These are phyloP conservation scores for Microctenopoma stevenorrisi DNA, from an alignment of 2,797 vertebrate species.

Conservation along the genomic window DNA sequence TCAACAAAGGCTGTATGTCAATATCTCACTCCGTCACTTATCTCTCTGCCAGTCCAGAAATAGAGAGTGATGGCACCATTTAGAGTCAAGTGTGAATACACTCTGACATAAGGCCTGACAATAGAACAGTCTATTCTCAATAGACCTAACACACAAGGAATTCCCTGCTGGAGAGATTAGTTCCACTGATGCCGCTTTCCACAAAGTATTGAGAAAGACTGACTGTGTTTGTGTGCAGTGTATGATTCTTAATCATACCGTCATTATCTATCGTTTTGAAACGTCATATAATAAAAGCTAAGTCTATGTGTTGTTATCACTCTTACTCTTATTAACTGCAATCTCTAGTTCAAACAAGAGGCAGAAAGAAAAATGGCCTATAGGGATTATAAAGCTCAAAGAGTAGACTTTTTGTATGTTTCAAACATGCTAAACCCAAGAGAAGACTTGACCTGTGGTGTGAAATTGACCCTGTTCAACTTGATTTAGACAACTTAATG, in stretches of 20 bases:
- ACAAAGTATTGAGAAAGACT: constrained; percentile 14
- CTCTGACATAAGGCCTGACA: constrained; percentile 70
- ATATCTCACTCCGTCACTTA: constrained; percentile 54
- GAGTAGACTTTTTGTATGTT: neutral
- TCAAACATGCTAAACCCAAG: constrained; percentile 11
- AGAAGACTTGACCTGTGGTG: neutral
- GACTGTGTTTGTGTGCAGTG: neutral
- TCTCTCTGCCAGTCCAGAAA: constrained; percentile 53
- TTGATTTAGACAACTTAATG: neutral
- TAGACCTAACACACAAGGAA: constrained; percentile 66
- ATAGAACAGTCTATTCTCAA: constrained; percentile 66
- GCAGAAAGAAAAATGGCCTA: neutral
- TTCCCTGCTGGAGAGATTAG: constrained; percentile 66
- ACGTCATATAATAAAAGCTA: neutral
- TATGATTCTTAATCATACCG: no score
- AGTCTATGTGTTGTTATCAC: neutral
- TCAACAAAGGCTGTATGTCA: constrained; percentile 67
- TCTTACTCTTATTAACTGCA: constrained; percentile 45
- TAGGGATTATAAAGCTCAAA: neutral
- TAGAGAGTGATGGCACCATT: constrained; percentile 66
- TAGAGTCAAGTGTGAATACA: constrained; percentile 67
- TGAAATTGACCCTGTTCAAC: constrained; percentile 13
- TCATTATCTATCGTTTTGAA: no score
- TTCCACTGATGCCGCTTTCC: constrained; percentile 49
- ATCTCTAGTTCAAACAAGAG: constrained; percentile 44